Evolutionary conservation across 2,888 invertebrate genomes (phyloP).

Genomic region (Steinernema hermaphroditum): DNA sequence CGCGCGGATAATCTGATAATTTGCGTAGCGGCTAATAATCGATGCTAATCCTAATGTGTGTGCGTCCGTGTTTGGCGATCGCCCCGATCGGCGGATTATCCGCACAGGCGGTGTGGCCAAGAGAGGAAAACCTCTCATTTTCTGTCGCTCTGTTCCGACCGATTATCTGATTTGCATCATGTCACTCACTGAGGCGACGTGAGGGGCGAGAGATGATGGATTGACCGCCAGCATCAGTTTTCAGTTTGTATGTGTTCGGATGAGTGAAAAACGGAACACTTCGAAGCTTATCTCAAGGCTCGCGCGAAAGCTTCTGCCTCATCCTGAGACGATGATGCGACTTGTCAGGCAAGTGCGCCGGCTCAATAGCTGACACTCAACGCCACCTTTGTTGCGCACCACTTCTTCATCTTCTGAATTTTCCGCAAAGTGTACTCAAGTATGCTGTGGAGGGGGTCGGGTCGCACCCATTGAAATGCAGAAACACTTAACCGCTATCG

Average conservation of each 20-base stretch:
- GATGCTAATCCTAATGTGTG: slow-evolving; percentile 23
- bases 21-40: slow-evolving; percentile 26
- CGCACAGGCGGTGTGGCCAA: slow-evolving; percentile 17
- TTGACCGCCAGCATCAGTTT: slow-evolving; percentile 16
- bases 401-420: slow-evolving; percentile 23
- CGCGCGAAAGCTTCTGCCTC: background rate
- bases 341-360: slow-evolving; percentile 1
- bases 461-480: slow-evolving; percentile 20
- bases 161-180: slow-evolving; percentile 31
- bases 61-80: slow-evolving; percentile 14
- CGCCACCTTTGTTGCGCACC: slow-evolving; percentile 31
- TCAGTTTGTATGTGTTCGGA: slow-evolving; percentile 21
- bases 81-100: slow-evolving; percentile 19
- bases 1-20: slow-evolving; percentile 18
- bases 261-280: slow-evolving; percentile 6
- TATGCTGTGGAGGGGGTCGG: slow-evolving; percentile 27
- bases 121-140: slow-evolving; percentile 13
- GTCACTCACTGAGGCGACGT: slow-evolving; percentile 25
- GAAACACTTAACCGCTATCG: slow-evolving; percentile 31
- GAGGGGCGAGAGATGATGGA: slow-evolving; percentile 1
- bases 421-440: slow-evolving; percentile 29
- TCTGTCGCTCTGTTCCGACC: slow-evolving; percentile 24
- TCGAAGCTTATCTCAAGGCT: background rate
- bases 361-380: slow-evolving; percentile 20
- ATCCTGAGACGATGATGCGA: background rate